Evolutionary conservation across 2,888 invertebrate genomes (phyloP).

Genomic region (Euspilapteryx auroguttella): DNA sequence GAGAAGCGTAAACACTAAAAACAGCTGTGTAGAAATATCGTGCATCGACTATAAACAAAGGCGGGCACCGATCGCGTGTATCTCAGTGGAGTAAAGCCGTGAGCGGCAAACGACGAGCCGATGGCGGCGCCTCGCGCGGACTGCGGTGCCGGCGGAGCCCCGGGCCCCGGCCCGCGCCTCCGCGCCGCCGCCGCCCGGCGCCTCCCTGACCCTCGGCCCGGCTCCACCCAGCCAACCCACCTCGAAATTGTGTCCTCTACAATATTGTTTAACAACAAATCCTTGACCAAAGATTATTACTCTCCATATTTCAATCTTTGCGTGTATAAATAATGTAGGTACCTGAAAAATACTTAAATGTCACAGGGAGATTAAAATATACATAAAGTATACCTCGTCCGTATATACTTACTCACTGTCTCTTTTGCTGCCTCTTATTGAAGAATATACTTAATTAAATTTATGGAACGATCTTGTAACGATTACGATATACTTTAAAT

Average conservation of each 20-base stretch:
- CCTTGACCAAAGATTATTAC: background rate
- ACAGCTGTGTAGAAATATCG: slow-evolving; percentile 29
- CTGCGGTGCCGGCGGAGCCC: slow-evolving; percentile 15
- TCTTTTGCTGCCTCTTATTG: no score
- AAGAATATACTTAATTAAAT: no score
- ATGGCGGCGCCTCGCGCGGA: slow-evolving; percentile 40
- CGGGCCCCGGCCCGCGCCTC: slow-evolving; percentile 9
- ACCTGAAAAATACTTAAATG: no score
- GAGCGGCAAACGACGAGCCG: slow-evolving; percentile 28
- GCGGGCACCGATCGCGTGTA: slow-evolving; percentile 23
- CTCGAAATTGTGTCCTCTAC: background rate
- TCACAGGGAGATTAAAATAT: no score
- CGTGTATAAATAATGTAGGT: no score
- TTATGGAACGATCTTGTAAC: no score
- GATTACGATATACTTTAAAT: no score
- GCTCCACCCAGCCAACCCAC: background rate
- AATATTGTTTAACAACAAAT: background rate
- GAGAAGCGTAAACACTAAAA: slow-evolving; percentile 10
- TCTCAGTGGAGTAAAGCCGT: slow-evolving; percentile 12
- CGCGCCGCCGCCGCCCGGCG: slow-evolving; percentile 10
- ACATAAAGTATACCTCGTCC: no score
- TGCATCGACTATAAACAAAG: slow-evolving; percentile 43
- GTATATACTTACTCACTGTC: no score
- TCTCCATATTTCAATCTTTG: no score
- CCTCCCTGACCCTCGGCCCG: slow-evolving; percentile 4